A percentile compares a stretch with the other conserved stretches of the same genome.
Conservation (phyloP, 2,888 invertebrate genomes). For the Pristionchus japonicus region DNA sequence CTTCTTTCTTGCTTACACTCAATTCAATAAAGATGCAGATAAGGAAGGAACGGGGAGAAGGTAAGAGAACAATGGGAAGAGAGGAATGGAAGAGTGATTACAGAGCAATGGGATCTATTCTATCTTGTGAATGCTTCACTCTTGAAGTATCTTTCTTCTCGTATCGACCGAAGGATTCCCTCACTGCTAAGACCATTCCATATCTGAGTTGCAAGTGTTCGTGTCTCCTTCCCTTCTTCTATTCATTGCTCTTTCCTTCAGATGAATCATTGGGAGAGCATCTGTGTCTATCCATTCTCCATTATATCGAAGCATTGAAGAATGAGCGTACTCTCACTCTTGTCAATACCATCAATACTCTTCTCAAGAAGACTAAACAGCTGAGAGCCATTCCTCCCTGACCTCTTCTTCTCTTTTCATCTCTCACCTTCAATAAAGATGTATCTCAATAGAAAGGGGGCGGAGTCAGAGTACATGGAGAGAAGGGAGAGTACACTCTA, state of each 20-base stretch:
- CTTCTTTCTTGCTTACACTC: constrained; percentile 87
- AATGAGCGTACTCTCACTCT: constrained; percentile 51
- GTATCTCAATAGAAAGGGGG: neutral
- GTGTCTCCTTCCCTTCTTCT: neutral
- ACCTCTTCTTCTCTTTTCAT: neutral
- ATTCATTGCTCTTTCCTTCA: constrained; percentile 28
- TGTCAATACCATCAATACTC: constrained; percentile 56
- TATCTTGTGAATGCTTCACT: constrained; percentile 67
- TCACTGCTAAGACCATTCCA: constrained; percentile 55
- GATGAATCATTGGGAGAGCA: constrained; percentile 54
- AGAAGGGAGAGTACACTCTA: neutral
- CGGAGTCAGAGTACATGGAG: neutral
- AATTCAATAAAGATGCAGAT: constrained; percentile 91
- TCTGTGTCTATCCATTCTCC: constrained; percentile 53
- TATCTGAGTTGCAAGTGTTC: constrained; percentile 67
- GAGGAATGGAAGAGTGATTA: neutral
- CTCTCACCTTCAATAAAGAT: constrained; percentile 21
- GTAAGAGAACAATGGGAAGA: constrained; percentile 32
- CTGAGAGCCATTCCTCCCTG: neutral
- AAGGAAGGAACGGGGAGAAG: constrained; percentile 88
- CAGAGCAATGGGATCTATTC: constrained; percentile 63
- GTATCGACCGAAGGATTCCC: constrained; percentile 60
- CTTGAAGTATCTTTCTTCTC: constrained; percentile 70
- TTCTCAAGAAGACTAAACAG: constrained; percentile 49
- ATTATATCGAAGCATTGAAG: constrained; percentile 54